Evolutionary conservation across 2,888 invertebrate species (phyloP).

Genomic region (Lottia scabra): DNA sequence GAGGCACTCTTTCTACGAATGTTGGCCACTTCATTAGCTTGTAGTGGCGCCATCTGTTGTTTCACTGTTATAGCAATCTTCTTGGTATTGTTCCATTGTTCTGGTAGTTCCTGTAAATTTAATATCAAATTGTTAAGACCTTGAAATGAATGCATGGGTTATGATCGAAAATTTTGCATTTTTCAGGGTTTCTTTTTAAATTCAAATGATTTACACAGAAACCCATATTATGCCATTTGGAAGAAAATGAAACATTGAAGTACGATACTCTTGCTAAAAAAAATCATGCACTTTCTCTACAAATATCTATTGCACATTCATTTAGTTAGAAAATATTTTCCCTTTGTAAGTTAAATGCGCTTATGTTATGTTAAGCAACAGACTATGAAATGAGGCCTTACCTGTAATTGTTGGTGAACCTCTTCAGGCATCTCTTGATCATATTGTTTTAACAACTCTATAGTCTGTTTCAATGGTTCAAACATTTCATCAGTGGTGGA

Average conservation of each 20-base stretch:
- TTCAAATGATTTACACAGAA: too few species aligned
- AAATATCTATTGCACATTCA: too few species aligned
- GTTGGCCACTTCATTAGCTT: slow-evolving; percentile 92
- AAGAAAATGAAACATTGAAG: too few species aligned
- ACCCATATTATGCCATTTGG: not conserved
- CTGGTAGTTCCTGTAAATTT: slow-evolving; percentile 83
- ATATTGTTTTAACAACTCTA: slow-evolving; percentile 91
- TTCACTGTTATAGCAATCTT: slow-evolving; percentile 91
- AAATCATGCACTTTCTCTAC: too few species aligned
- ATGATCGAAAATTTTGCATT: too few species aligned
- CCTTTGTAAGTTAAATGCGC: not conserved
- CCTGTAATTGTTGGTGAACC: slow-evolving; percentile 89
- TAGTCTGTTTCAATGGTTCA: slow-evolving; percentile 91
- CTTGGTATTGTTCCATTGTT: slow-evolving; percentile 95
- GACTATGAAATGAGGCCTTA: slow-evolving; percentile 48
- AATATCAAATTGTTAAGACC: not conserved
- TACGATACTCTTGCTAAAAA: too few species aligned
- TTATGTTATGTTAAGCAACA: not conserved
- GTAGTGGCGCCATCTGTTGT: slow-evolving; percentile 93
- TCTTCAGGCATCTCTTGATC: slow-evolving; percentile 97
- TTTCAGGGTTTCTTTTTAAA: too few species aligned
- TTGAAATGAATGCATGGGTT: too few species aligned
- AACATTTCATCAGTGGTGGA: slow-evolving; percentile 94
- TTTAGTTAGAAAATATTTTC: not conserved
- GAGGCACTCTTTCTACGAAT: slow-evolving; percentile 87